Conservation (phyloP, 2,797 vertebrate genomes). For the Eulemur coronatus region DNA sequence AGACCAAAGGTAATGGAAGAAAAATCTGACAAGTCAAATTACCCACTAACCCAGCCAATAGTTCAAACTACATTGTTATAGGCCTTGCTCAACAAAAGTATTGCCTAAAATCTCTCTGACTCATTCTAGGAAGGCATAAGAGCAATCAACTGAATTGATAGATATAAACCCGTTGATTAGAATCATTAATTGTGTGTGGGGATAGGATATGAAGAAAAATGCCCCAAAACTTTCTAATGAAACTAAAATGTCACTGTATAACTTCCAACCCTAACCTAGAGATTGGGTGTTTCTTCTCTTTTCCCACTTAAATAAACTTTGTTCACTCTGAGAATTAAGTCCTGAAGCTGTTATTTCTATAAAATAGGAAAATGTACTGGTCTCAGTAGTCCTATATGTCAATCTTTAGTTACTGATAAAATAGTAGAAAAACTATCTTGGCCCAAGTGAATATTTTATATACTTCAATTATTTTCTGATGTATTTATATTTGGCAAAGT, state of each 20-base stretch:
- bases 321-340: conserved; percentile 38
- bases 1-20: conserved; percentile 29
- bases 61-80: background rate
- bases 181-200: background rate
- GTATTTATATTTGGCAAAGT: background rate
- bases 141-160: background rate
- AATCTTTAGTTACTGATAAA: conserved; percentile 13
- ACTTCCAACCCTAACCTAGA: background rate
- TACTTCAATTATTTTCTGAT: conserved; percentile 30
- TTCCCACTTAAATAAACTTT: conserved; percentile 39
- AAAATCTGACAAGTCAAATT: conserved; percentile 45
- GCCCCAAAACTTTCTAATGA: conserved; percentile 22
- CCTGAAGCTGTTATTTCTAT: background rate
- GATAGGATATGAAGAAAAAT: conserved; percentile 8
- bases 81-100: conserved; percentile 8
- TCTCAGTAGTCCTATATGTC: conserved; percentile 12
- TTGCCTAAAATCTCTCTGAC: conserved; percentile 17
- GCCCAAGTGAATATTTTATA: conserved; percentile 37
- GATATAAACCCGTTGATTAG: conserved; percentile 9
- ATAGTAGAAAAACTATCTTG: conserved; percentile 11
- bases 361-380: background rate
- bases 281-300: conserved; percentile 5
- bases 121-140: conserved; percentile 21
- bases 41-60: conserved; percentile 29
- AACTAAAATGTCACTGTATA: conserved; percentile 31